A percentile compares a stretch with the other conserved stretches of the same genome.
Evolutionary conservation across 1,140 invertebrate genomes (phyloP).

Genomic region (Caenorhabditis tropicalis): DNA sequence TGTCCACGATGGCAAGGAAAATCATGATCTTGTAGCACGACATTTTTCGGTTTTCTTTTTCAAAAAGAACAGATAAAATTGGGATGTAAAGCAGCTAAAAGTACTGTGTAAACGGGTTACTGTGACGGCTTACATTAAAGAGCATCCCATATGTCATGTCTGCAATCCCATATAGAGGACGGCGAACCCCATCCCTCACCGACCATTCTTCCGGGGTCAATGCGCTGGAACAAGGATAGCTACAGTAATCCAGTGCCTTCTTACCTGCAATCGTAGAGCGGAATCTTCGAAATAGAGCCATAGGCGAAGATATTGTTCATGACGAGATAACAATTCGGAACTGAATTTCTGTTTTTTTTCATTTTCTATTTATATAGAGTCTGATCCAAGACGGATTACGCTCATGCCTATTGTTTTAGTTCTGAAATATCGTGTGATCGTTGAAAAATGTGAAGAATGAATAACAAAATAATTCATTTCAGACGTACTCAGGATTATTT

Average conservation of each 20-base stretch:
- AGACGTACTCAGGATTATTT: too few species aligned
- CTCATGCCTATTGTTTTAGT: too few species aligned
- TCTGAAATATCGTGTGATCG: too few species aligned
- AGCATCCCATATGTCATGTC: neutral
- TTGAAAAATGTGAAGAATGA: too few species aligned
- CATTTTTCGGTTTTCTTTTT: neutral
- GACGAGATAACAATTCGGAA: too few species aligned
- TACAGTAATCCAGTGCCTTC: neutral
- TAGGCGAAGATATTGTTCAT: neutral
- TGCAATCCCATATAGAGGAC: neutral
- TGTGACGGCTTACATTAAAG: neutral
- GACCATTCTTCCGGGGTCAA: neutral
- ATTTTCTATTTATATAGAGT: too few species aligned
- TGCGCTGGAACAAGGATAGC: neutral
- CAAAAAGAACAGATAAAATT: neutral
- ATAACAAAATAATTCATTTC: too few species aligned
- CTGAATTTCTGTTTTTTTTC: too few species aligned
- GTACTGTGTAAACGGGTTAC: neutral
- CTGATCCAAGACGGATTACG: too few species aligned
- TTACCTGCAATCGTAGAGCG: slow-evolving; percentile 1
- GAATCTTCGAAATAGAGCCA: neutral
- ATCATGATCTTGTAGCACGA: slow-evolving; percentile 46
- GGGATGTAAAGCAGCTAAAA: slow-evolving; percentile 14
- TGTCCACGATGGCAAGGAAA: slow-evolving; percentile 7
- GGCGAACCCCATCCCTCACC: neutral